Conservation (phyloP, 1,140 invertebrate genomes). For the Alviniconcha marisindica region DNA sequence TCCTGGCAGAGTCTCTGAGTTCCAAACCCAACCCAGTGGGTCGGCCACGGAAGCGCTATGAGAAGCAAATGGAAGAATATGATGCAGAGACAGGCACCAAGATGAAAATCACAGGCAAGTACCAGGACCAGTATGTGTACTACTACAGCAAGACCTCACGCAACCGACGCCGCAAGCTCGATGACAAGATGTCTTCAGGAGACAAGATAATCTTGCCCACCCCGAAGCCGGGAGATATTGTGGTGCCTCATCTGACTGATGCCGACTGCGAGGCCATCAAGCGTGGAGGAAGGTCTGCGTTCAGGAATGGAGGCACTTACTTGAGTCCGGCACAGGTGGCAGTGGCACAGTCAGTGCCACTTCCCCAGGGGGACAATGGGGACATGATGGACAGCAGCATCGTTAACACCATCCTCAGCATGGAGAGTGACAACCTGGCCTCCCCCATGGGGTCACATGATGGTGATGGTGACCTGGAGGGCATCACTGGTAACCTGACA, state of each 20-base stretch:
- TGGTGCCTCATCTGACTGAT: slow-evolving; percentile 71
- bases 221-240: slow-evolving; percentile 68
- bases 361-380: slow-evolving; percentile 38
- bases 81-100: slow-evolving; percentile 64
- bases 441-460: slow-evolving; percentile 42
- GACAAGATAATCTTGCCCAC: slow-evolving; percentile 58
- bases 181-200: slow-evolving; percentile 48
- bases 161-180: slow-evolving; percentile 52
- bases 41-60: slow-evolving; percentile 43
- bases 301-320: slow-evolving; percentile 30
- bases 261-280: slow-evolving; percentile 68
- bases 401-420: slow-evolving; percentile 70
- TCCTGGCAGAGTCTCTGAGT: neutral
- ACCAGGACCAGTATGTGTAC: slow-evolving; percentile 71
- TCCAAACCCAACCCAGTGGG: slow-evolving; percentile 42
- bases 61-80: slow-evolving; percentile 57
- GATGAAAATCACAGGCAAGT: slow-evolving; percentile 71
- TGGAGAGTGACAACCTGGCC: slow-evolving; percentile 62
- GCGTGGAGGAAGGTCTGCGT: slow-evolving; percentile 38
- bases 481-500: slow-evolving; percentile 48
- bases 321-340: too few relatives aligned
- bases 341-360: neutral
- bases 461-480: slow-evolving; percentile 53
- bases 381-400: slow-evolving; percentile 66
- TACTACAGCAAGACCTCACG: slow-evolving; percentile 67